Percentiles rank a stretch among this genome's conserved stretches.
Conservation (phyloP, 2,113 vertebrate genomes). For the Meriones unguiculatus region DNA sequence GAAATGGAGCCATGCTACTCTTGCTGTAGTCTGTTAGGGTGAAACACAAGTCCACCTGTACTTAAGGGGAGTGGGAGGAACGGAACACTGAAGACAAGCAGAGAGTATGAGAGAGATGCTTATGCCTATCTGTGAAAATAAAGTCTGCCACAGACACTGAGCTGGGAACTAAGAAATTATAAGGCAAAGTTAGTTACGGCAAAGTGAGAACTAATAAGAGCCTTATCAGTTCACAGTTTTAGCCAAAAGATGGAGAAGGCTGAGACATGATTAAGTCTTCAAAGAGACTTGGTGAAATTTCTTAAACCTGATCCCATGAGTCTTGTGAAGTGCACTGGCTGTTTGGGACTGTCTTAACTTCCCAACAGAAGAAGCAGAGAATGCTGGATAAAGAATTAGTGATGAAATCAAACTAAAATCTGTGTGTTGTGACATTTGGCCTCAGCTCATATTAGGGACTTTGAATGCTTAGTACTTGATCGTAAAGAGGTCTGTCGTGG, state of each 20-base stretch:
- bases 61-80: neutral
- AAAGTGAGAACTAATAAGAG: neutral
- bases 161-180: neutral
- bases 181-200: neutral
- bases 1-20: neutral
- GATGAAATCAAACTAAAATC: constrained; percentile 4
- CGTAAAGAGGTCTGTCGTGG: constrained; percentile 6
- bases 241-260: neutral
- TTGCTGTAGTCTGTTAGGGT: constrained; percentile 2
- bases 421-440: constrained; percentile 28
- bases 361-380: constrained; percentile 3
- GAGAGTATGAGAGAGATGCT: neutral
- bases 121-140: neutral
- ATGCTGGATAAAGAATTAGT: neutral
- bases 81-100: neutral
- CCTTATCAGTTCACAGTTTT: neutral
- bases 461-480: constrained; percentile 39
- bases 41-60: neutral
- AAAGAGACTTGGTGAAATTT: constrained; percentile 13
- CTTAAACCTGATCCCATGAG: neutral
- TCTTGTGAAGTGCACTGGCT: neutral
- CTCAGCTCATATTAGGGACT: neutral
- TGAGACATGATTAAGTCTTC: neutral
- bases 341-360: constrained; percentile 17
- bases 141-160: neutral